A percentile compares a stretch with the other conserved stretches of the same genome.
Evolutionary conservation across 2,113 vertebrate genomes (phyloP).

Genomic region (Antigone vipio): DNA sequence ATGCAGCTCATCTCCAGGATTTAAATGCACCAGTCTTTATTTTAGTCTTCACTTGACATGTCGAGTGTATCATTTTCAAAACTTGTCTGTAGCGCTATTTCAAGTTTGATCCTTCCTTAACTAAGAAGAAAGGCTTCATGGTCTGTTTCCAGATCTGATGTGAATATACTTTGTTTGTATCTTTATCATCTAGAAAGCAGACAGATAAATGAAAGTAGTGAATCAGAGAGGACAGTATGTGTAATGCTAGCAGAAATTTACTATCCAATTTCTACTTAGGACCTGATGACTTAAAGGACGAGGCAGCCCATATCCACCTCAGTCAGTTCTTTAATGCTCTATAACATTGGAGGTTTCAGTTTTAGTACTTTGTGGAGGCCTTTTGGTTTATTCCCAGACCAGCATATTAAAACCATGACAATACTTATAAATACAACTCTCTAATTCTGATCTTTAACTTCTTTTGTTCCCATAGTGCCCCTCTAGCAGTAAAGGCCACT

Average conservation of each 20-base stretch:
- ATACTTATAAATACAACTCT: neutral
- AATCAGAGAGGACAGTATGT: slow-evolving; percentile 50
- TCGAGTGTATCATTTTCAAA: slow-evolving; percentile 26
- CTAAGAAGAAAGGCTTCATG: slow-evolving; percentile 1
- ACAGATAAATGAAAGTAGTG: slow-evolving; percentile 63
- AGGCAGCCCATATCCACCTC: slow-evolving; percentile 22
- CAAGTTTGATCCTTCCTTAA: slow-evolving; percentile 44
- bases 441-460: neutral
- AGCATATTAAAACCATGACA: neutral
- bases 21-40: slow-evolving; percentile 3
- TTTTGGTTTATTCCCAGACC: neutral
- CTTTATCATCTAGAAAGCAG: slow-evolving; percentile 54
- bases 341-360: neutral
- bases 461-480: neutral
- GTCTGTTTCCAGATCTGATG: slow-evolving; percentile 48
- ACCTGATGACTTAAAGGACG: slow-evolving; percentile 55
- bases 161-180: slow-evolving; percentile 60
- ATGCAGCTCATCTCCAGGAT: neutral
- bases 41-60: neutral
- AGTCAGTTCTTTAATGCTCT: slow-evolving; percentile 22
- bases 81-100: neutral
- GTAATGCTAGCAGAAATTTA: slow-evolving; percentile 57
- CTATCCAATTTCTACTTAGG: slow-evolving; percentile 59
- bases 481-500: neutral
- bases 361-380: neutral